Conservation (phyloP, 2,113 vertebrate genomes). For the Myodes glareolus region DNA sequence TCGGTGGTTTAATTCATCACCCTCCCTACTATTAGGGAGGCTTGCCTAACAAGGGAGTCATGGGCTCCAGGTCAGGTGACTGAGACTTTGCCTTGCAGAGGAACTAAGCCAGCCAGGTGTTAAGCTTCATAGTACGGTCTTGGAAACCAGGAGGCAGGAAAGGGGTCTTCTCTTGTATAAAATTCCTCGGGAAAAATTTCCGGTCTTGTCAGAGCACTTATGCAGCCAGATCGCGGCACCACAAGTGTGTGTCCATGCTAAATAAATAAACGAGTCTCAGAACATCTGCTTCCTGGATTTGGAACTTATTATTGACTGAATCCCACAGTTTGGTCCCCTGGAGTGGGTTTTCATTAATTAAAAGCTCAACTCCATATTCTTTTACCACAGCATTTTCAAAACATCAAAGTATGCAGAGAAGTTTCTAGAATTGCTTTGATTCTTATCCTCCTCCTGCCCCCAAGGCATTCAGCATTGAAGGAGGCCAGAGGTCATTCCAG, state of each 20-base stretch:
- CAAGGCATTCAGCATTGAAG: neutral
- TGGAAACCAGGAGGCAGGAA: rapidly evolving
- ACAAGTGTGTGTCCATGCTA: neutral
- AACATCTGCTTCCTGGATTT: conserved; percentile 12
- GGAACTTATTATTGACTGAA: conserved; percentile 35
- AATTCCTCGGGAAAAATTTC: neutral
- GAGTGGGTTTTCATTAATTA: neutral
- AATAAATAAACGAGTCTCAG: neutral
- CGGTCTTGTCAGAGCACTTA: neutral
- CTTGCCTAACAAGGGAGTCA: neutral
- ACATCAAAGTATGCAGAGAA: conserved; percentile 48
- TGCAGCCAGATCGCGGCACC: neutral
- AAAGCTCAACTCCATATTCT: neutral
- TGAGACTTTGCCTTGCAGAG: neutral
- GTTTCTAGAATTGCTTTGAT: conserved; percentile 42
- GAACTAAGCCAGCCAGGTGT: neutral
- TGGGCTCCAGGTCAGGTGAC: neutral
- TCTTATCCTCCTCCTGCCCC: neutral
- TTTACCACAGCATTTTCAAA: neutral
- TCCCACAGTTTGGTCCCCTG: neutral
- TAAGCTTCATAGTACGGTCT: neutral
- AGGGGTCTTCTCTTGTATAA: no score
- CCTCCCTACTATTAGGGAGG: neutral
- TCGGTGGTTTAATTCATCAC: neutral
- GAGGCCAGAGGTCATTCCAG: neutral